Evolutionary conservation across 30 jellyfish, hydroid and myxozoan genomes (phyloP), one percentile per base, ranked within the genome.

Genomic region (Morbakka virulenta): DNA sequence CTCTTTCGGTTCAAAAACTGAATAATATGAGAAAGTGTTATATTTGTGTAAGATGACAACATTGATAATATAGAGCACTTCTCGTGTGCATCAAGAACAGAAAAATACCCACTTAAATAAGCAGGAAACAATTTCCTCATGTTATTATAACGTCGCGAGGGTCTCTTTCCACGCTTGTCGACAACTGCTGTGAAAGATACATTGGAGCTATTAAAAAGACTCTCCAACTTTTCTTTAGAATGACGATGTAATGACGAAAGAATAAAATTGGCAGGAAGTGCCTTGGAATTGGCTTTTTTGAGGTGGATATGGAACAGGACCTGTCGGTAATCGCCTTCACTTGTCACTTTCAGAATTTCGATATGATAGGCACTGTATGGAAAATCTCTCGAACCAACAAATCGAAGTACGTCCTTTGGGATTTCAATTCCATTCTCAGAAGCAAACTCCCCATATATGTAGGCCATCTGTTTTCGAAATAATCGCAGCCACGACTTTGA

Each of bases 281-380:
- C 94, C 62, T 77, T 64, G 2, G 94, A 83, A 50, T 83, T 73
- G 52, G 94, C 81, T 64, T 83, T 52, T 27, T 69, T 35, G 50
- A 83, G 32, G 32, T 83, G 94, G 83, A 83, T 83, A 52, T 83
- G 94, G 28, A 83, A 83, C n/a, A 48, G 52, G 27, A 83, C 72
- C 32, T 72, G 79, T 32, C 41, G 14, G 0, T 75, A 74, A 0
- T 36, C 24, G 28, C 87, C 94, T 1, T 29, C 47, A 0, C 17
- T 17, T 29, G 86, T 50, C 4, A 76, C 30, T 41, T 83, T 83
- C 79, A 83, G 50, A 22, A 83, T 22, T 29, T 83, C 86, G 24
- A 85, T 67, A 22, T 69, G 74, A 73, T 83, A 83, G 2, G 94
- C 94, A 62, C 87, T 83, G 77, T 29, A 83, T 32, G 94, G 94